A percentile compares a stretch with the other conserved stretches of the same genome.
phyloP scores from a whole-genome alignment of 2,888 invertebrate species.

The Erebia aethiops region DNA sequence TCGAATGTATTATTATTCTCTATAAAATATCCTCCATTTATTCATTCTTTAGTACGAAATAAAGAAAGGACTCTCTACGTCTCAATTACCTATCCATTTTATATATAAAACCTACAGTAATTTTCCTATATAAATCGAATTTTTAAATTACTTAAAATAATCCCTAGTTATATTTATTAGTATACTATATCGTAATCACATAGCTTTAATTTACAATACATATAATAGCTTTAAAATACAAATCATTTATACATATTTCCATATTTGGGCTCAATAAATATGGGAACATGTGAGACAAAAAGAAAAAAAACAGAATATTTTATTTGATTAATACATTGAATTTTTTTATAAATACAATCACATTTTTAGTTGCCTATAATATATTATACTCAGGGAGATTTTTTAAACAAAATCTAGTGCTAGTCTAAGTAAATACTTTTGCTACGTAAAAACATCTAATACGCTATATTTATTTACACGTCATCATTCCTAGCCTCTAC shows the following conservation, averaged over 20 bases:
- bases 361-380: constrained; percentile 6
- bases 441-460: neutral
- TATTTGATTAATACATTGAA: constrained; percentile 10
- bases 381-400: neutral
- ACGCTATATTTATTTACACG: neutral
- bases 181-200: constrained; percentile 27
- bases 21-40: neutral
- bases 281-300: constrained; percentile 40
- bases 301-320: neutral
- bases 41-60: constrained; percentile 1
- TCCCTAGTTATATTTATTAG: constrained; percentile 17
- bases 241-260: constrained; percentile 39
- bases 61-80: neutral
- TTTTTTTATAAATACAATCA: constrained; percentile 10
- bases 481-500: neutral
- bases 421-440: neutral
- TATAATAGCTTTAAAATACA: constrained; percentile 2
- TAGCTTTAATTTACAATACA: neutral
- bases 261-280: constrained; percentile 53
- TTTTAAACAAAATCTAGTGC: constrained; percentile 13
- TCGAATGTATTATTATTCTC: neutral
- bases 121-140: constrained; percentile 15
- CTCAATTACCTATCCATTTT: constrained; percentile 14
- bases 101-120: constrained; percentile 30
- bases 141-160: neutral